Evolutionary conservation across 2,888 invertebrate species (phyloP), one percentile per base, ranked within the genome.

Genomic region (Crocallis elinguaria): DNA sequence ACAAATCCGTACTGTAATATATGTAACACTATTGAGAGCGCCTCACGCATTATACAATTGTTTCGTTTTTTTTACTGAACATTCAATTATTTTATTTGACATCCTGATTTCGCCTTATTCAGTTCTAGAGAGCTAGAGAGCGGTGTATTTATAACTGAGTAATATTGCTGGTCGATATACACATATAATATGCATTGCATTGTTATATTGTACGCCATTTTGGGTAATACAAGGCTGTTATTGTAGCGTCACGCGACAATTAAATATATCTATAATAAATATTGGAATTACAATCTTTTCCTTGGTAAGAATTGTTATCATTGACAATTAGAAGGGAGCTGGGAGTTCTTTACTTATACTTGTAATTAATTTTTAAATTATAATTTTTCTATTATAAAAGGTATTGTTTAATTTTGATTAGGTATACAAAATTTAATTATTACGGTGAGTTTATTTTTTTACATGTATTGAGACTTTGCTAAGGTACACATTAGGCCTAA

Each of bases 331-430:
- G 75, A 69, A 59, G 75, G 76, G 76, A 76, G 73, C 67, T 73
- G 69, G 76, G 71, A 75, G 71, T 67, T 71, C 79, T 81, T 87
- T 84, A 83, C 77, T 84, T 86, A 79, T 86, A 88, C 78, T 82
- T 88, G 88, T 90, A 91, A 90, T 89, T 89, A 88, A 86, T 91
- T 88, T 54, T 89, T 90, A 89, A 90, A 91, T 90, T 91, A 91
- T 91, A 91, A 88, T 90, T 90, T 89, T 91, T 90, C 84, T 89
- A 89, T 88, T 89, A 77, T 86, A 88, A 74, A 73, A 67, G 45
- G 63, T 62, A 76, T 77, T 75, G 77, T 84, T 85, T 79, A 66
- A 74, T 76, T 79, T 78, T 64, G 57, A 43, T 55, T 46, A n/a
- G 8, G 29, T 19, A 46, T 45, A 67, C 59, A 55, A 49, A 51